A percentile compares a stretch with the other conserved stretches of the same genome.
Evolutionary conservation across 2,888 invertebrate species (phyloP).

Genomic region (Lasioglossum pauxillum): DNA sequence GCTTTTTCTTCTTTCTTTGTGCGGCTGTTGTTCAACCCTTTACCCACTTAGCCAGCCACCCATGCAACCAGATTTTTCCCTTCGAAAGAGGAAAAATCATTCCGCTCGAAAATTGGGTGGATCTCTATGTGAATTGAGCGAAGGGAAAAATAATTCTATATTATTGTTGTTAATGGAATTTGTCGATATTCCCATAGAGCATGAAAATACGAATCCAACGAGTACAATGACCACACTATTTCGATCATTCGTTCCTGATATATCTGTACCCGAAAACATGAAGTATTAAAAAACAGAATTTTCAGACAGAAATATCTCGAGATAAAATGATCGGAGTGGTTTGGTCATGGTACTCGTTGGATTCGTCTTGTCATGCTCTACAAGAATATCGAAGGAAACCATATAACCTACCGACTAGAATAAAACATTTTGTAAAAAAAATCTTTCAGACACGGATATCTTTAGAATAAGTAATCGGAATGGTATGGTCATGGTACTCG

Average conservation of each 20-base stretch:
- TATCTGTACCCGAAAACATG: too few species aligned
- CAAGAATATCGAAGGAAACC: too few species aligned
- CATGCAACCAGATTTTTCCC: background rate
- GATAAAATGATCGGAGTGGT: background rate
- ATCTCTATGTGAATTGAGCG: background rate
- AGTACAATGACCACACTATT: background rate
- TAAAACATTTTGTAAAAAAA: background rate
- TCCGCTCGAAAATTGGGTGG: too few species aligned
- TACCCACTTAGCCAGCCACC: background rate
- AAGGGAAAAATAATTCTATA: background rate
- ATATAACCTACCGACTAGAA: background rate
- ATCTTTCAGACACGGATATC: background rate
- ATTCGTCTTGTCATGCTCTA: too few species aligned
- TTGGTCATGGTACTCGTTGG: background rate
- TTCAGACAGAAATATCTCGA: background rate
- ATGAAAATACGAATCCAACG: background rate
- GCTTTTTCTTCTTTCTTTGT: slow-evolving; percentile 25
- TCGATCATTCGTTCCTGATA: background rate
- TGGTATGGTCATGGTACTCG: background rate
- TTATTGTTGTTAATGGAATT: too few species aligned
- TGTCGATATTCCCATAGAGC: background rate
- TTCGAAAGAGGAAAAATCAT: background rate
- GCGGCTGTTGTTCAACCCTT: background rate
- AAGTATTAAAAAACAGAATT: background rate
- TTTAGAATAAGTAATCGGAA: background rate